Conservation (phyloP, 2,113 vertebrate species). For the Cygnus buccinator region DNA sequence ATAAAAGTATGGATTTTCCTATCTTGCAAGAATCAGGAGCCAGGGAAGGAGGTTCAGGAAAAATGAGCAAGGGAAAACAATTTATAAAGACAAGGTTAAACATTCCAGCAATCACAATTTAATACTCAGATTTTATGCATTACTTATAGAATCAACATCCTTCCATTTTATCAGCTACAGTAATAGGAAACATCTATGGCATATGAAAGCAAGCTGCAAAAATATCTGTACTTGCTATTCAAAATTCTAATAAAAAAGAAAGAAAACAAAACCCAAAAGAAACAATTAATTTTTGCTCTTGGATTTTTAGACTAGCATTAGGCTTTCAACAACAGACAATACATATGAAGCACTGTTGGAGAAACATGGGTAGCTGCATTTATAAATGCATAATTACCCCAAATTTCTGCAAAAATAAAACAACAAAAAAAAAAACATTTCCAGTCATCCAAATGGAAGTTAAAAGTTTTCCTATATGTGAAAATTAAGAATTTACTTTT, state of each 20-base stretch:
- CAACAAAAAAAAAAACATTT: not conserved
- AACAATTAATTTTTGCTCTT: not conserved
- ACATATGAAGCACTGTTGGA: not conserved
- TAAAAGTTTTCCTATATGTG: accelerated
- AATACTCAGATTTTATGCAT: not conserved
- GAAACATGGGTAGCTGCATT: not conserved
- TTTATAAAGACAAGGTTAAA: not conserved
- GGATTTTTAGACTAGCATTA: not conserved
- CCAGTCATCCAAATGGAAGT: not conserved
- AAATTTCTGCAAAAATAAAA: not conserved
- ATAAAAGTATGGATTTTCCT: not conserved
- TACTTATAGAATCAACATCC: not conserved
- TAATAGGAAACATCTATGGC: not conserved
- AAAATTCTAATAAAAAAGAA: not conserved
- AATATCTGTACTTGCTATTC: not conserved
- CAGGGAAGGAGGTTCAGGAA: not conserved
- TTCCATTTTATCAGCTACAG: not conserved
- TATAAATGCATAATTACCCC: not conserved
- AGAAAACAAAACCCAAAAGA: not conserved
- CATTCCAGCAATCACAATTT: not conserved
- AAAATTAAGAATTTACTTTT: not conserved
- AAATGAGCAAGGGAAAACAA: not conserved
- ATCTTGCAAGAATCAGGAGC: not conserved
- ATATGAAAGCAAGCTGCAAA: not conserved
- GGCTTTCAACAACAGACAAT: not conserved